These are phyloP conservation scores for Thymelicus sylvestris DNA, from an alignment of 2,888 invertebrate species.

Conservation along the genomic window DNA sequence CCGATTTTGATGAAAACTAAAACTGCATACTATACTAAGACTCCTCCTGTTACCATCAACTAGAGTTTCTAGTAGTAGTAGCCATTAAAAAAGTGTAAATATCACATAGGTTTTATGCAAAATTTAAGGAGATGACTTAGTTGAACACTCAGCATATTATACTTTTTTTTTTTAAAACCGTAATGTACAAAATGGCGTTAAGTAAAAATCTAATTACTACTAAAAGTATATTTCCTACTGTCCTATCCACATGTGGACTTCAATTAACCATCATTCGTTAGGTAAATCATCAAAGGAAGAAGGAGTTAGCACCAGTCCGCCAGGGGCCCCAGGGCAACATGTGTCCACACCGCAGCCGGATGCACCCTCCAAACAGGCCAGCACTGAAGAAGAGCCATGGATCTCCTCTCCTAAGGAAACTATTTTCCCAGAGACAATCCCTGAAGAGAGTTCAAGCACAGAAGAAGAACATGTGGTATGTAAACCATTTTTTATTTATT, in stretches of 20 bases:
- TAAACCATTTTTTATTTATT: not conserved
- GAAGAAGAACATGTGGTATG: constrained; percentile 95
- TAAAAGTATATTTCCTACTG: too few species aligned
- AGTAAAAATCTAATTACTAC: too few species aligned
- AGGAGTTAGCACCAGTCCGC: constrained; percentile 84
- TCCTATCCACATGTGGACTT: too few species aligned
- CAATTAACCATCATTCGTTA: constrained; percentile 40
- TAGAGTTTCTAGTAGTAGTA: too few species aligned
- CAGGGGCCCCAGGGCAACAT: constrained; percentile 87
- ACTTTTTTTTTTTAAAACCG: too few species aligned
- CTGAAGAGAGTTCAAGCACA: constrained; percentile 96
- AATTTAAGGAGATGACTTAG: too few species aligned
- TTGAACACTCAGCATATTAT: too few species aligned
- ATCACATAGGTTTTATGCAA: too few species aligned
- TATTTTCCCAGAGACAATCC: constrained; percentile 95
- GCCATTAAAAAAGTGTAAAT: too few species aligned
- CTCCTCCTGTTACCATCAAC: too few species aligned
- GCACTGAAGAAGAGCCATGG: constrained; percentile 90
- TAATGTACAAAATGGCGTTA: too few species aligned
- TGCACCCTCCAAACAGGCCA: constrained; percentile 76
- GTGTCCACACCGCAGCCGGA: constrained; percentile 82
- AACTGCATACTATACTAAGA: too few species aligned
- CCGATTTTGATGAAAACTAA: not conserved
- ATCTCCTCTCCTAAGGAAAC: constrained; percentile 95
- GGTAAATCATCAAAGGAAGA: constrained; percentile 80